Evolutionary conservation across 2,113 vertebrate genomes (phyloP).

Genomic region (Jacana jacana): DNA sequence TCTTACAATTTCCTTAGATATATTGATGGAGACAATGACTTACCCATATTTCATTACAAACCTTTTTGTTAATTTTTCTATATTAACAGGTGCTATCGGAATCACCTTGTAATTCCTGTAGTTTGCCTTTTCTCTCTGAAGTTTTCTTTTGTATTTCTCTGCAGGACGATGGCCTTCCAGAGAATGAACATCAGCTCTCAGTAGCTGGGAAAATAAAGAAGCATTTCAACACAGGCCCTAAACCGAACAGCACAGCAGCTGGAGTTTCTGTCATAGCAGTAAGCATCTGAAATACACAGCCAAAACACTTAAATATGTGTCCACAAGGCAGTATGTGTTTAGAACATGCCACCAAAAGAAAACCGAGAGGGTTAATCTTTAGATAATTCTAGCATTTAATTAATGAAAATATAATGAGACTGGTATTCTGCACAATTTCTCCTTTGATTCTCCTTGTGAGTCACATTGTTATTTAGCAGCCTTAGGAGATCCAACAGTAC

Average conservation of each 20-base stretch:
- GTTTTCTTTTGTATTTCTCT: not conserved
- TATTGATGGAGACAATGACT: not conserved
- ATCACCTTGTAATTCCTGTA: not conserved
- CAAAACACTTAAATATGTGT: constrained; percentile 23
- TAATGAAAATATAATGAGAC: not conserved
- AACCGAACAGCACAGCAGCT: constrained; percentile 86
- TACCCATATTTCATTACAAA: not conserved
- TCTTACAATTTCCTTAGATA: not conserved
- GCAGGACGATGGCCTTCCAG: constrained; percentile 89
- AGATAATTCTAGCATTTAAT: not conserved
- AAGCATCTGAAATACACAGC: constrained; percentile 81
- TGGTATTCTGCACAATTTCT: not conserved
- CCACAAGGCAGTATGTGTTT: not conserved
- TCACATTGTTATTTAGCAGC: constrained; percentile 47
- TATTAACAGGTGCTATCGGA: not conserved
- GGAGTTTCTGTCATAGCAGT: constrained; percentile 97
- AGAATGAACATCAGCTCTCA: constrained; percentile 89
- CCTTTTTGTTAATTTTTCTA: not conserved
- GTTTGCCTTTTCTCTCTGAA: not conserved
- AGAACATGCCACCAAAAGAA: constrained; percentile 5
- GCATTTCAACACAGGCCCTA: constrained; percentile 92
- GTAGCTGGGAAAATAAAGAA: constrained; percentile 98
- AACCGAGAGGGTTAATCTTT: constrained; percentile 37
- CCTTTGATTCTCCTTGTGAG: constrained; percentile 22
- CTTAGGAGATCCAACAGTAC: not conserved